Evolutionary conservation across 2,888 invertebrate genomes (phyloP), one percentile per base, ranked within the genome.

Genomic region (Nemotelus nigrinus): DNA sequence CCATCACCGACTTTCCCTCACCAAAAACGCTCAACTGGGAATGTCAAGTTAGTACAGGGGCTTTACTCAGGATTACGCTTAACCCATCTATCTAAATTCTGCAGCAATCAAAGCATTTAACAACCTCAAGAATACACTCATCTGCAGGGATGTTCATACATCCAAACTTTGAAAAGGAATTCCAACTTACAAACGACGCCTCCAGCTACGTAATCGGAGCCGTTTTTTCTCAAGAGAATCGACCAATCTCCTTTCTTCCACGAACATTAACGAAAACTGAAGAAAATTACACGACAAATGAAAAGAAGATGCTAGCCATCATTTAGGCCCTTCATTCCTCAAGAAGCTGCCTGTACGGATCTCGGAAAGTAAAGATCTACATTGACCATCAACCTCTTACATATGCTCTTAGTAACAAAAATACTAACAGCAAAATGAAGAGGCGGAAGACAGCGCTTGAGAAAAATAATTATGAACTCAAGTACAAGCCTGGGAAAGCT

Each of bases 361-460:
- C 50, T 6, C 8, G 8, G 6, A 5, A 8, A 50, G 50, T 50
- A 8, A 67, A 77, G 7, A 79, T 78, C 72, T 77, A 79, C 7
- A 79, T 79, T 0, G 79, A 79, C 8, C 80, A 81, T 58, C 80
- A 81, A 68, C 79, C 79, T 0, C 58, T 80, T 4, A n/a, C n/a
- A n/a, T n/a, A n/a, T n/a, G n/a, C n/a, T 77, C 78, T 75, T 2
- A 79, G 79, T n/a, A 75, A 78, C 8, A 80, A 79, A 72, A 80
- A 80, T 41, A 71, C 75, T 2, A 79, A 79, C 55, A 43, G 25
- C 1, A 79, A 80, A 67, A 71, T 79, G 76, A 79, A 79, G 48
- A n/a, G 77, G 5, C 78, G 77, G 78, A 78, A 79, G 44, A 60
- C 67, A 25, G 57, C 67, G 6, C 45, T 77, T 2, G 72, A 79